Conservation (phyloP, 2,113 vertebrate genomes). For the Pithys albifrons region DNA sequence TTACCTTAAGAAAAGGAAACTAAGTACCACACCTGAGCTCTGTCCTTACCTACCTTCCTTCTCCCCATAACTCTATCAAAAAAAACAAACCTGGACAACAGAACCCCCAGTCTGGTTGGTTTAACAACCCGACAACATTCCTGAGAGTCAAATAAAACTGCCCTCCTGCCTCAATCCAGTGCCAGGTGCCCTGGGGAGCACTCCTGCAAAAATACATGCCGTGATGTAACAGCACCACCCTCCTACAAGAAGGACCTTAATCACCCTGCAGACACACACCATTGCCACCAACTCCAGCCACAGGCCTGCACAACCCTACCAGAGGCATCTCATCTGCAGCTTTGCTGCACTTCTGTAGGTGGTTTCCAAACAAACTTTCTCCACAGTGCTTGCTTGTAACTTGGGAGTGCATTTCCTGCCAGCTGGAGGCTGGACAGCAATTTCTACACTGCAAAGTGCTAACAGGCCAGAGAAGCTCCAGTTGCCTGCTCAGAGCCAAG, state of each 20-base stretch:
- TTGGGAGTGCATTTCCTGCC: background rate
- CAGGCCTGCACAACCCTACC: background rate
- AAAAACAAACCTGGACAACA: background rate
- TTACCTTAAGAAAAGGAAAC: background rate
- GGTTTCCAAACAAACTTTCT: background rate
- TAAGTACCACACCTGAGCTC: background rate
- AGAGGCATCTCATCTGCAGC: background rate
- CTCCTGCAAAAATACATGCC: background rate
- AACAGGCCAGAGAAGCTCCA: background rate
- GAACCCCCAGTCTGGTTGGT: background rate
- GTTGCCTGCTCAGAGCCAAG: background rate
- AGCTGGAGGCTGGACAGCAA: background rate
- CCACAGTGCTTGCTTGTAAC: background rate
- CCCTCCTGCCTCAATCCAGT: background rate
- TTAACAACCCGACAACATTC: background rate
- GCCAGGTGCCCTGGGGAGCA: background rate
- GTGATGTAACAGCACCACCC: background rate
- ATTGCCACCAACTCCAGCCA: background rate
- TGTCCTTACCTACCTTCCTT: background rate
- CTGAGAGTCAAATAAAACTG: background rate
- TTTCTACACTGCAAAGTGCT: background rate
- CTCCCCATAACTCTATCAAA: background rate
- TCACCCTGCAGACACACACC: rapidly evolving
- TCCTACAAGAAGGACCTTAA: background rate
- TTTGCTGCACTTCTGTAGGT: background rate